Evolutionary conservation across 2,113 vertebrate species (phyloP).

Genomic region (Hippoglossus stenolepis): DNA sequence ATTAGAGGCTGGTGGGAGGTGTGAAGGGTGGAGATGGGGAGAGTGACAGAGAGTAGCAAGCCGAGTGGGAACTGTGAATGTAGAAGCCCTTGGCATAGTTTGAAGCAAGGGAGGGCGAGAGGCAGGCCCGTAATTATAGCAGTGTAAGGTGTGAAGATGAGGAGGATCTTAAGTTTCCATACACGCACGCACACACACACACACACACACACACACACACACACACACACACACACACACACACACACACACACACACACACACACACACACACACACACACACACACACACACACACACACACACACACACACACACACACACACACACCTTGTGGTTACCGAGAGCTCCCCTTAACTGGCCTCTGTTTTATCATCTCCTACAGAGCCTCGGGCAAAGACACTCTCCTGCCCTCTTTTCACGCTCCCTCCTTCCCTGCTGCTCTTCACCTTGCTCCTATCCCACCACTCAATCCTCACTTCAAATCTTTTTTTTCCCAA

Average conservation of each 20-base stretch:
- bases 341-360: conserved; percentile 55
- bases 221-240: conserved; percentile 16
- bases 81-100: conserved; percentile 74
- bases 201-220: not conserved
- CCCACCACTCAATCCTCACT: conserved; percentile 6
- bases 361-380: conserved; percentile 69
- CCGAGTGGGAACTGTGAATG: conserved; percentile 63
- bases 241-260: conserved; percentile 18
- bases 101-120: conserved; percentile 65
- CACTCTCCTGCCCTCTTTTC: conserved; percentile 24
- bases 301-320: conserved; percentile 31
- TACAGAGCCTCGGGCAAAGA: conserved; percentile 70
- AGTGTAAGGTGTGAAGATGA: conserved; percentile 73
- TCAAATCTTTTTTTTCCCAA: not conserved
- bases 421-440: conserved; percentile 30
- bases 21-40: conserved; percentile 69
- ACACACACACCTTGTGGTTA: conserved; percentile 45
- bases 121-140: conserved; percentile 75
- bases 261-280: conserved; percentile 24
- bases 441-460: conserved; percentile 31
- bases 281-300: conserved; percentile 1
- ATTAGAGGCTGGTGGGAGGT: conserved; percentile 76
- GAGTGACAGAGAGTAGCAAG: conserved; percentile 67
- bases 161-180: conserved; percentile 69
- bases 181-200: conserved; percentile 28